Percentiles rank a stretch among this genome's conserved stretches.
These are phyloP conservation scores for Anarhynchus alexandrinus DNA, from an alignment of 2,113 vertebrate species.

Conservation along the genomic window DNA sequence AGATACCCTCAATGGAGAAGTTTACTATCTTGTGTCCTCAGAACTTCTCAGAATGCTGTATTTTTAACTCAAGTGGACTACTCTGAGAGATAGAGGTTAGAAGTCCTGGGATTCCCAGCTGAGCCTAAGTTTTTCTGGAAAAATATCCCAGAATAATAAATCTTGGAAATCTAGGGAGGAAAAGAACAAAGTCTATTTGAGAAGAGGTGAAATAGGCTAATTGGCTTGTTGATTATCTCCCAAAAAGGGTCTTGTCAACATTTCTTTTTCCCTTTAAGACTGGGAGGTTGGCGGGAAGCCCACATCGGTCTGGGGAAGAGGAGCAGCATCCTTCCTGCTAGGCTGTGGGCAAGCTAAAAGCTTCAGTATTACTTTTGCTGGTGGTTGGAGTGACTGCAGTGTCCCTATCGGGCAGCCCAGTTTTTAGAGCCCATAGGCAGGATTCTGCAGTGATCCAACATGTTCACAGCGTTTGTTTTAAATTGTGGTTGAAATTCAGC, in stretches of 20 bases:
- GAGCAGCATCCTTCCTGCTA: not conserved
- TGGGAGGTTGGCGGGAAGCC: not conserved
- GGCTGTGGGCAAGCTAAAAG: not conserved
- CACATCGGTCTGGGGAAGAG: not conserved
- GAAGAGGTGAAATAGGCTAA: not conserved
- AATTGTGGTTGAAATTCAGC: not conserved
- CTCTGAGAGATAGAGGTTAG: rapidly evolving
- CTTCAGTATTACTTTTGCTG: not conserved
- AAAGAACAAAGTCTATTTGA: not conserved
- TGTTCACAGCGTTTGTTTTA: not conserved
- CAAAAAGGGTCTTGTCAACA: not conserved
- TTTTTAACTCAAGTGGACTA: not conserved
- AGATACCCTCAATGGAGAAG: not conserved
- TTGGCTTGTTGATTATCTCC: not conserved
- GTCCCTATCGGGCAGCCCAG: not conserved
- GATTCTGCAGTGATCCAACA: not conserved
- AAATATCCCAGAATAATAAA: not conserved
- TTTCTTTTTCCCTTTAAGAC: not conserved
- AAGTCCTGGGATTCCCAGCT: not conserved
- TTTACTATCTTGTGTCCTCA: not conserved
- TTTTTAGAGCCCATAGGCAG: not conserved
- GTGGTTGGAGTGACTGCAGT: not conserved
- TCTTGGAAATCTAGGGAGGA: not conserved
- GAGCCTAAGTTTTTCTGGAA: not conserved
- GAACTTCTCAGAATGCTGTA: not conserved